Conservation (phyloP, 1,140 invertebrate species). For the Patella vulgata region DNA sequence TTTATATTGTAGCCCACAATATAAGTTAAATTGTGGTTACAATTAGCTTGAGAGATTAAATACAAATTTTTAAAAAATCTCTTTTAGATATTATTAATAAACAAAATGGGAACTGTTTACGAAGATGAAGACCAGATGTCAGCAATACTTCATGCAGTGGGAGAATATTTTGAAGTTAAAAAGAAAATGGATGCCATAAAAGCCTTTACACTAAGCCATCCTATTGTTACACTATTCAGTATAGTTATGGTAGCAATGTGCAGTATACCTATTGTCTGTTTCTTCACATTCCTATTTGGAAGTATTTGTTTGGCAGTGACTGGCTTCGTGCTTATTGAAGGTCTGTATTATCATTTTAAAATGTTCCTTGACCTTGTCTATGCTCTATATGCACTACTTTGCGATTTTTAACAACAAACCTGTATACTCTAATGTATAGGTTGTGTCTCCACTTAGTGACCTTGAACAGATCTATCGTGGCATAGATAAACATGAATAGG, state of each 20-base stretch:
- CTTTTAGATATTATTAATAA: too few species aligned
- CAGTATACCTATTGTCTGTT: constrained; percentile 15
- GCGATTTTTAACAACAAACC: too few species aligned
- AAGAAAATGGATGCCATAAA: neutral
- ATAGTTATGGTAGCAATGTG: constrained; percentile 13
- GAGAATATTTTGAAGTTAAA: constrained; percentile 13
- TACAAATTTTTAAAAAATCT: too few species aligned
- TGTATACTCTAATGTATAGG: too few species aligned
- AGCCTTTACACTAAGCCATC: constrained; percentile 7
- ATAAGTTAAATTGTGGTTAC: too few species aligned
- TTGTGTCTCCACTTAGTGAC: too few species aligned
- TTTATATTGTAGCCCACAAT: too few species aligned
- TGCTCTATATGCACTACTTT: neutral
- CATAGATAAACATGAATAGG: too few species aligned
- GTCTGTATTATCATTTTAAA: neutral
- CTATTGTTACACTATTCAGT: constrained; percentile 10
- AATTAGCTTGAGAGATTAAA: too few species aligned
- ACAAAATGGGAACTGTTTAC: neutral
- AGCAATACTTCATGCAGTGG: neutral
- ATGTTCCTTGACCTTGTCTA: constrained; percentile 1
- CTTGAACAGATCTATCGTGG: too few species aligned
- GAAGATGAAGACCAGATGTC: constrained; percentile 11
- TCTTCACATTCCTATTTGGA: constrained; percentile 15
- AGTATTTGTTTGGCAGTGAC: constrained; percentile 9
- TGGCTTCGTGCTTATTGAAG: constrained; percentile 15